Conservation (phyloP, 2,888 invertebrate genomes). For the Heliconius ethilla region DNA sequence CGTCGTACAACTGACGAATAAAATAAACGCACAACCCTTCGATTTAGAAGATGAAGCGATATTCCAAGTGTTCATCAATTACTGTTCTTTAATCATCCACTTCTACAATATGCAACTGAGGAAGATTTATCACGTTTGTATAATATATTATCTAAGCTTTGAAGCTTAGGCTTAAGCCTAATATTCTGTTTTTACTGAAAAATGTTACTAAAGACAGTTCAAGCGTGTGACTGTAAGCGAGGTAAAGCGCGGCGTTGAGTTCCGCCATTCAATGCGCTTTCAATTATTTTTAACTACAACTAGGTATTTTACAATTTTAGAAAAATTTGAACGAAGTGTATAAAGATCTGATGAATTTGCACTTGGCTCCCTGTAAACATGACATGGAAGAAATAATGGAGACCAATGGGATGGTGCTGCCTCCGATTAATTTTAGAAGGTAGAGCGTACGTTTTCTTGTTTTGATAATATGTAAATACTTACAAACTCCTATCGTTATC, state of each 20-base stretch:
- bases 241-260: too few species aligned
- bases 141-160: neutral
- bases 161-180: too few species aligned
- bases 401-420: constrained; percentile 61
- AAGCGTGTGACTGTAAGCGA: too few species aligned
- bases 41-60: constrained; percentile 78
- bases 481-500: too few species aligned
- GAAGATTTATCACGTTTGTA: constrained; percentile 67
- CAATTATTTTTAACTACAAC: too few species aligned
- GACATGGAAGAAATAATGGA: constrained; percentile 73
- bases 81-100: constrained; percentile 82
- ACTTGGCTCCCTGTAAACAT: constrained; percentile 79
- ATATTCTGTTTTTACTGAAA: too few species aligned
- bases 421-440: constrained; percentile 76
- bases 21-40: constrained; percentile 73
- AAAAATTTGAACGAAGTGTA: constrained; percentile 70
- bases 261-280: too few species aligned
- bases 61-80: constrained; percentile 80
- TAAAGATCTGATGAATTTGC: constrained; percentile 70
- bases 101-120: constrained; percentile 78
- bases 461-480: too few species aligned
- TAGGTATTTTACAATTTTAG: constrained; percentile 49
- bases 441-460: constrained; percentile 46
- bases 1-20: constrained; percentile 82
- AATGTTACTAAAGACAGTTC: too few species aligned